Conservation (phyloP, 2,113 vertebrate genomes). For the Ploceus nigricollis region DNA sequence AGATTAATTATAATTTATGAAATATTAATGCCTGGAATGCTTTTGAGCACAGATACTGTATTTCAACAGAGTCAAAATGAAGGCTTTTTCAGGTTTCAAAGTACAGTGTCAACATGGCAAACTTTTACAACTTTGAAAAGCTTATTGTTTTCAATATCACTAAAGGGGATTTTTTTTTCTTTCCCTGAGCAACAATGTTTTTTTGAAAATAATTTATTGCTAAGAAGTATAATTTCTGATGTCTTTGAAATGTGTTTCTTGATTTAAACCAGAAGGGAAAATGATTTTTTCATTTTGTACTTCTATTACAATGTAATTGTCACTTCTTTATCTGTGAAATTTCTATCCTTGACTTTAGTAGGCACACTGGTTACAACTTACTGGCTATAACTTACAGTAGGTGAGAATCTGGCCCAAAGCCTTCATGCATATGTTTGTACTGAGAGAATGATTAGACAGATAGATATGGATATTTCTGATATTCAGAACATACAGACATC, state of each 20-base stretch:
- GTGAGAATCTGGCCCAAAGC: neutral
- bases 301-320: neutral
- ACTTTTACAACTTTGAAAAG: neutral
- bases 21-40: constrained; percentile 56
- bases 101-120: neutral
- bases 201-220: neutral
- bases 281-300: neutral
- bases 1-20: constrained; percentile 71
- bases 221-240: neutral
- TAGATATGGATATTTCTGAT: neutral
- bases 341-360: neutral
- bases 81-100: constrained; percentile 6
- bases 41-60: constrained; percentile 37
- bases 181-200: neutral
- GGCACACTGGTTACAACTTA: neutral
- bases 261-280: neutral
- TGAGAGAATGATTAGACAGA: neutral
- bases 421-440: neutral
- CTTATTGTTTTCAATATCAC: neutral
- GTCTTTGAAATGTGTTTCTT: neutral
- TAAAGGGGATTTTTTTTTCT: neutral
- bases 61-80: constrained; percentile 11
- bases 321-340: neutral
- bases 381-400: neutral
- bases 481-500: neutral